Evolutionary conservation across 1,140 invertebrate genomes (phyloP).

Genomic region (Hypsibius dujardini): DNA sequence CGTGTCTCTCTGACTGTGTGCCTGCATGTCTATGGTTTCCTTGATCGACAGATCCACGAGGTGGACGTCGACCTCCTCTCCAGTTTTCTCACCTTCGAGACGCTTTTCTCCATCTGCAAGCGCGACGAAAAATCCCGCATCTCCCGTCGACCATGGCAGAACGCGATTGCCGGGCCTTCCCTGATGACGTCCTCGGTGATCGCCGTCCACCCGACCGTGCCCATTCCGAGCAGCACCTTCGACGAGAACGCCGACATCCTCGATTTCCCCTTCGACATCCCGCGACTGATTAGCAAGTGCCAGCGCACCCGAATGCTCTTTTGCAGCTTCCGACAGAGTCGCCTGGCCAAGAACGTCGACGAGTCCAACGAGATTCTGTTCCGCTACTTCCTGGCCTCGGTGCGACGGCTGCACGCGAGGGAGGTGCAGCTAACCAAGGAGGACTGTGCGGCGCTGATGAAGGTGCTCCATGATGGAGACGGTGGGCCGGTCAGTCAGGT

Average conservation of each 20-base stretch:
- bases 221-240: no score
- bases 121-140: not conserved
- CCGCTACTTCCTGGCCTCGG: conserved; percentile 41
- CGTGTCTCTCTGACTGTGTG: no score
- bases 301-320: not conserved
- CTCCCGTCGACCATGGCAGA: not conserved
- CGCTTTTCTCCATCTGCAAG: not conserved
- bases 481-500: conserved; percentile 12
- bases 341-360: not conserved
- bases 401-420: conserved; percentile 42
- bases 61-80: not conserved
- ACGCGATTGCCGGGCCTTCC: no score
- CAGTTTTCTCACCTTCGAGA: conserved; percentile 5
- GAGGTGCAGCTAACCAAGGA: conserved; percentile 42
- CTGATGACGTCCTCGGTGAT: not conserved
- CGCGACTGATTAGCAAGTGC: not conserved
- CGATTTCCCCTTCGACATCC: not conserved
- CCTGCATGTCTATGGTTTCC: no score
- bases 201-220: no score
- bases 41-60: not conserved
- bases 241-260: not conserved
- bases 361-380: conserved; percentile 43
- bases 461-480: conserved; percentile 33
- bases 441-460: conserved; percentile 40
- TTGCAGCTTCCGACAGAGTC: not conserved